Base-by-base conservation (phyloP, 2,888 invertebrate genomes). In the Drosophila rellima region DNA sequence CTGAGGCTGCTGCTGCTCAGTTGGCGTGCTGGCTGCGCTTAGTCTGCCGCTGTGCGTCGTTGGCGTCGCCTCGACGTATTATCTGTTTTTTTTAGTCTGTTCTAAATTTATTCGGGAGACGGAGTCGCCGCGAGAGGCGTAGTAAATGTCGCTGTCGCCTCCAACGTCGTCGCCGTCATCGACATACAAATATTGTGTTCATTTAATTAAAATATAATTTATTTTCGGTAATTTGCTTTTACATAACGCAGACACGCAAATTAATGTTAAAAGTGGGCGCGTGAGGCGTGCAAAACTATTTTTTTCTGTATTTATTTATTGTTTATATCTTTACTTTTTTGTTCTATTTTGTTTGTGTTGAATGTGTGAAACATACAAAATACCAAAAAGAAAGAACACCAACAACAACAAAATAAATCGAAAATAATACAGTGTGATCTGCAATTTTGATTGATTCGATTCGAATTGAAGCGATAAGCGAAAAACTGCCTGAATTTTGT, bases 11-110 rank as follows among this genome's bases (percentile, higher is more conserved):
- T 64, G 64, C 45, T 44, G 64, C 18, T 44, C 45, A 35, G 60
- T 50, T 68, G 51, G n/a, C 56, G 80, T 59, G 80, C 64, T 78
- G 52, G 37, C 66, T 74, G 81, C 77, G 81, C 65, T 78, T 74
- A 79, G 88, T 83, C 77, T 82, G 77, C 77, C 71, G 82, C 73
- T 63, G 88, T 86, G 86, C 86, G 76, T 84, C 69, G 88, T 72
- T 60, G 64, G 59, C 82, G 83, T 70, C 80, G 85, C 70, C 50
- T 82, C 74, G 81, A 66, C 69, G 69, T 70, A 56, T 55, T 54
- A 31, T 63, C 67, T 64, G 50, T 64, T 56, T 48, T 35, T 50
- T 68, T 60, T 47, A 59, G 64, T 66, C 42, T 64, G 70, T 83
- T 87, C 89, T 89, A 89, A 87, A 89, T 76, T 83, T 89, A 89